Evolutionary conservation across 2,888 invertebrate genomes (phyloP), one percentile per base, ranked within the genome.

Genomic region (Ennomos fuscantarius): DNA sequence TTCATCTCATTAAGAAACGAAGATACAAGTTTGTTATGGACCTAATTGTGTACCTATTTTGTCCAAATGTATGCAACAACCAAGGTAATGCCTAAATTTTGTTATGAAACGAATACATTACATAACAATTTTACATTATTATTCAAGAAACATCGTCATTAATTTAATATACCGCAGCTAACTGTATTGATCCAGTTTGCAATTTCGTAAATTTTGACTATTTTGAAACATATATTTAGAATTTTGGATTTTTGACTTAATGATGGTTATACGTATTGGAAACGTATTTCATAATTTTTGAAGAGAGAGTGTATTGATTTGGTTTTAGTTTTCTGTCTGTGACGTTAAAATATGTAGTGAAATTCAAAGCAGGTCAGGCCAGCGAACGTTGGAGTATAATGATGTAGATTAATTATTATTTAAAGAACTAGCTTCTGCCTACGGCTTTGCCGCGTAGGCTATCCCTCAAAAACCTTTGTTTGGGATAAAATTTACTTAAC

Each of bases 181-280:
- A 56, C 51, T 56, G 45, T 51, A 55, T 62, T 50, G 66, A 65
- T 65, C 65, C 51, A 60, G 62, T 63, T 62, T 55, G 9, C 9
- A 33, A 10, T 65, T 42, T 47, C 31, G 62, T 51, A 63, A 59
- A 15, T 41, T 60, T 66, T 62, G 53, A 51, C 43, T 11, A 49
- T 58, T 58, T 53, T 45, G 56, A 37, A 59, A 62, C 15, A 33
- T 8, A 12, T 12, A 15, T 44, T 49, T 49, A 37, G 45, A 47
- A 50, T 59, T 61, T 55, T 60, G 33, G 52, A 6, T 46, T 66
- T 64, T 66, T 61, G 66, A 56, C 42, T 63, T 59, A 41, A 50
- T 51, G 46, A 24, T 32, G 36, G 50, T 52, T 40, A 57, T 48
- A 40, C 51, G 13, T 57, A 39, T 48, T 52, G 35, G 52, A 52